Evolutionary conservation across 2,797 vertebrate genomes (phyloP), one percentile per base, ranked within the genome.

Genomic region (Sorex maritimensis): DNA sequence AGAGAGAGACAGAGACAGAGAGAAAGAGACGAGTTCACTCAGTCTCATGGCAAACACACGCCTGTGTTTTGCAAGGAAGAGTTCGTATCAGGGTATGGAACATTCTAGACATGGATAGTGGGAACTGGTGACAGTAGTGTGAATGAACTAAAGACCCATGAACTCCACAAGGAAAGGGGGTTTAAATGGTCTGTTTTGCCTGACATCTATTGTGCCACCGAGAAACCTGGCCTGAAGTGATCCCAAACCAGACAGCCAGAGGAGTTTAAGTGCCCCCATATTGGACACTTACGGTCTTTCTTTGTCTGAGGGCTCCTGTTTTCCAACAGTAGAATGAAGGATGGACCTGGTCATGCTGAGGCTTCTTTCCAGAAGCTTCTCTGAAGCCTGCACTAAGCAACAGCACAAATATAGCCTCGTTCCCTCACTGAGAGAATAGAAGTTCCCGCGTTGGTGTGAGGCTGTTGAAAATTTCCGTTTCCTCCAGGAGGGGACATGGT

Each of bases 311-410:
- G 10, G 3, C 41, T 46, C 86, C 23, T 44, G 3, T 23, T 61
- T 67, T 67, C 83, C 74, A 55, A 21, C 44, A 34, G 17, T 34
- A 1, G 34, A 41, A 49, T 11, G 46, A 80, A 49, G 13, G 24
- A 63, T 44, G 30, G 12, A 63, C 61, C 34, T 13, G 14, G 68
- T 49, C 74, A 21, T 30, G 63, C 30, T 67, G n/a, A 69, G 34
- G 34, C 58, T 68, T 19, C 38, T 73, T 89, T 79, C 80, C 41
- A 86, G 93, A 93, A 81, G 67, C 52, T 55, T 88, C 85, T 90
- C 52, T 85, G 67, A 85, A 58, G 72, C 72, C 67, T 21, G 1
- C 44, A 21, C 88, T 81, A 68, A 41, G 52, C 73, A 71, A 72
- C 26, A 63, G 3, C 58, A 5, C 61, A 87, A 71, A 55, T 24